Evolutionary conservation across 2,113 vertebrate species (phyloP).

Genomic region (Argyrosomus japonicus): DNA sequence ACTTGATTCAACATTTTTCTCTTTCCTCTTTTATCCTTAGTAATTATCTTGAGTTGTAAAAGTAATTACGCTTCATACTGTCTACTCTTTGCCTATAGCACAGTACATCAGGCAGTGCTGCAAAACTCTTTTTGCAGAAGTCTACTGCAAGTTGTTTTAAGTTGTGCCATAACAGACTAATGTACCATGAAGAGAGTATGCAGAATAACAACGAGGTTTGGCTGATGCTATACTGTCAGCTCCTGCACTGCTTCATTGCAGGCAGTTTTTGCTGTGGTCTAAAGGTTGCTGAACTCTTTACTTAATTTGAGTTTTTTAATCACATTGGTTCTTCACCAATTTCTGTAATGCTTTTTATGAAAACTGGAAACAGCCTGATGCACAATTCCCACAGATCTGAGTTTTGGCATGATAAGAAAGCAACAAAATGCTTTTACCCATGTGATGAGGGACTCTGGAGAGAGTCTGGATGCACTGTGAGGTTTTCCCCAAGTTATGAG

Average conservation of each 20-base stretch:
- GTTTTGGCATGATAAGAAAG: slow-evolving; percentile 25
- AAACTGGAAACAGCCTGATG: neutral
- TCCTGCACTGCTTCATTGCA: neutral
- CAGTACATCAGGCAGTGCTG: neutral
- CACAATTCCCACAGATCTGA: slow-evolving; percentile 13
- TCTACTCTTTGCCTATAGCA: too few relatives aligned
- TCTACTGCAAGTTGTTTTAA: neutral
- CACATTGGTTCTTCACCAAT: neutral
- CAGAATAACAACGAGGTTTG: neutral
- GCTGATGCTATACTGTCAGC: neutral
- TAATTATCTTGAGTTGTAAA: too few relatives aligned
- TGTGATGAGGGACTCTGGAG: slow-evolving; percentile 4
- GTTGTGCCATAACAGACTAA: neutral
- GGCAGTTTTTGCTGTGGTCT: neutral
- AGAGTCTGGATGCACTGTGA: slow-evolving; percentile 7
- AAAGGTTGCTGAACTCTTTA: neutral
- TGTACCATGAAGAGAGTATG: neutral
- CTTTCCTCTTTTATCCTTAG: too few relatives aligned
- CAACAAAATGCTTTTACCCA: neutral
- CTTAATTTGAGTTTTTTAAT: neutral
- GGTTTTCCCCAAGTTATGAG: neutral
- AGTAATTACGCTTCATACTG: too few relatives aligned
- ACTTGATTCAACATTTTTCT: too few relatives aligned
- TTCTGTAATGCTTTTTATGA: neutral
- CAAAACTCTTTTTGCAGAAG: neutral